phyloP scores from a whole-genome alignment of 23 tunicate species.

The Trididemnum nubilum region DNA sequence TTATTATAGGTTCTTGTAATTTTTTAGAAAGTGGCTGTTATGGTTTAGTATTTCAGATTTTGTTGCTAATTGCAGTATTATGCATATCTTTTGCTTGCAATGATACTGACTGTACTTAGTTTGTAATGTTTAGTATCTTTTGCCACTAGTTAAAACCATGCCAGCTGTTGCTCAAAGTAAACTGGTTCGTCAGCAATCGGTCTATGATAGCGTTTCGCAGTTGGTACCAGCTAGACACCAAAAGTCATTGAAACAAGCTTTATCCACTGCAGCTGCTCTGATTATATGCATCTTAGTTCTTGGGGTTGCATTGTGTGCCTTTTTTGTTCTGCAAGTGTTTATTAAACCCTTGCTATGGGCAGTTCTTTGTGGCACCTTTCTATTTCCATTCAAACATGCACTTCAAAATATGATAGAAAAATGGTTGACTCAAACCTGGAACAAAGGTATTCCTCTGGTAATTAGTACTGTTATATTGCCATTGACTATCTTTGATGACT shows the following conservation, averaged over 20 bases:
- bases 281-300: constrained; percentile 41
- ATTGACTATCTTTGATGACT: constrained; percentile 36
- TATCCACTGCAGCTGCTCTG: constrained; percentile 66
- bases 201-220: constrained; percentile 66
- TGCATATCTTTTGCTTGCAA: no score
- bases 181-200: constrained; percentile 32
- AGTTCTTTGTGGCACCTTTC: constrained; percentile 71
- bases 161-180: no score
- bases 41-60: no score
- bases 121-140: no score
- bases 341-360: constrained; percentile 89
- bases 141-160: no score
- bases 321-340: constrained; percentile 76
- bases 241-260: constrained; percentile 79
- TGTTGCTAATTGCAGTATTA: no score
- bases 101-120: no score
- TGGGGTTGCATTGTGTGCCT: constrained; percentile 49
- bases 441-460: constrained; percentile 43
- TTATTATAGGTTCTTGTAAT: no score
- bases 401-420: constrained; percentile 42
- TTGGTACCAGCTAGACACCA: constrained; percentile 74
- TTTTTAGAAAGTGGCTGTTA: no score
- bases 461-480: constrained; percentile 53
- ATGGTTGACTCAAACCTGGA: constrained; percentile 54
- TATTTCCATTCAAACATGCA: constrained; percentile 83